These are phyloP conservation scores for Colossoma macropomum DNA, from an alignment of 2,113 vertebrate genomes.

Conservation along the genomic window DNA sequence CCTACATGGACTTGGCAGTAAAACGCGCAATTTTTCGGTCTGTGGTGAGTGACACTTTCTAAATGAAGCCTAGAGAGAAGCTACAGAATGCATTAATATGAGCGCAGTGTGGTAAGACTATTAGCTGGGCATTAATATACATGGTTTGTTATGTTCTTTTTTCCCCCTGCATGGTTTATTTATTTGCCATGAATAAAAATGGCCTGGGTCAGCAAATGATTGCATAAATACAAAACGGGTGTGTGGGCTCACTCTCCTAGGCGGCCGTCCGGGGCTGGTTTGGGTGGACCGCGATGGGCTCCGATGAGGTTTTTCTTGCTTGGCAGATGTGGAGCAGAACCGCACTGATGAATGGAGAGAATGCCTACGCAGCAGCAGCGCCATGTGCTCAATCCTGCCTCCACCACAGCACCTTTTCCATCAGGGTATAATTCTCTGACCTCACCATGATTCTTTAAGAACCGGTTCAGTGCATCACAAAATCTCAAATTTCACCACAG, in stretches of 20 bases:
- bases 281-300: slow-evolving; percentile 27
- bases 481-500: not conserved
- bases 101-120: not conserved
- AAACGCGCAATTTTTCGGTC: not conserved
- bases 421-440: not conserved
- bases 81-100: slow-evolving; percentile 5
- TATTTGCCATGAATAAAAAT: slow-evolving; percentile 44
- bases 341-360: slow-evolving; percentile 35
- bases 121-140: slow-evolving; percentile 40
- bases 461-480: not conserved
- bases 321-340: slow-evolving; percentile 42
- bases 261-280: slow-evolving; percentile 6
- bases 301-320: slow-evolving; percentile 30
- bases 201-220: slow-evolving; percentile 42
- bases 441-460: not conserved
- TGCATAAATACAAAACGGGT: slow-evolving; percentile 21
- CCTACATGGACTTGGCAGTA: slow-evolving; percentile 6
- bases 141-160: slow-evolving; percentile 18
- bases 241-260: slow-evolving; percentile 6
- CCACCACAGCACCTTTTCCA: slow-evolving; percentile 38
- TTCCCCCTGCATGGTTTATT: slow-evolving; percentile 40
- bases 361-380: slow-evolving; percentile 30
- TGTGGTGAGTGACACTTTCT: slow-evolving; percentile 3
- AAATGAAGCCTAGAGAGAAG: slow-evolving; percentile 19
- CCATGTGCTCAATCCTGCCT: slow-evolving; percentile 24